Conservation (phyloP, 1,140 invertebrate species). For the Drosophila varians region DNA sequence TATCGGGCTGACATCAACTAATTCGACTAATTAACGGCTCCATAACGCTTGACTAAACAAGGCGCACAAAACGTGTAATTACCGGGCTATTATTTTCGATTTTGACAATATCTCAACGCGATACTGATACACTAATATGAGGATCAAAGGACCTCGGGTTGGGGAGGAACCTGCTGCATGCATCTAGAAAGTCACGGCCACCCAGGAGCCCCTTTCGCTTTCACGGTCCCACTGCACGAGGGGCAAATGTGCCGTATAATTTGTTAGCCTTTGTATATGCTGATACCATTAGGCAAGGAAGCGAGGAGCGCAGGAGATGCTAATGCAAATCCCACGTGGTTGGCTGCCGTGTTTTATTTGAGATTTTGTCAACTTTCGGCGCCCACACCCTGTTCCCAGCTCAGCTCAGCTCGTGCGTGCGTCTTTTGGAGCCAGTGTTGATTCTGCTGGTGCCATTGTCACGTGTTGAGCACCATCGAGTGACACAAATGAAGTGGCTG, state of each 20-base stretch:
- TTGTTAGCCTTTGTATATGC: slow-evolving; percentile 55
- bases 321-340: slow-evolving; percentile 72
- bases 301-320: slow-evolving; percentile 23
- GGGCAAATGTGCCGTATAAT: slow-evolving; percentile 46
- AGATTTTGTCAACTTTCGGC: slow-evolving; percentile 65
- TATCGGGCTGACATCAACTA: slow-evolving; percentile 37
- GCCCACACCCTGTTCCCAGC: slow-evolving; percentile 2
- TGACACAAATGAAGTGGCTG: slow-evolving; percentile 79
- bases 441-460: slow-evolving; percentile 67
- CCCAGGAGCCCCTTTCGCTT: not conserved
- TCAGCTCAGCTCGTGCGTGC: slow-evolving; percentile 12
- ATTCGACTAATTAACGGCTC: slow-evolving; percentile 46
- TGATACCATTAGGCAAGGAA: slow-evolving; percentile 33
- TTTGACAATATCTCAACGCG: no score
- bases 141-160: not conserved
- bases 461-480: slow-evolving; percentile 78
- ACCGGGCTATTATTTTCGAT: slow-evolving; percentile 13
- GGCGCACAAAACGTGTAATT: slow-evolving; percentile 31
- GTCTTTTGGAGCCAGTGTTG: slow-evolving; percentile 44
- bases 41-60: slow-evolving; percentile 40
- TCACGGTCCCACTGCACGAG: slow-evolving; percentile 25
- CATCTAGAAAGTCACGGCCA: not conserved
- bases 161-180: no score
- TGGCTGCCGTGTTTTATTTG: slow-evolving; percentile 57
- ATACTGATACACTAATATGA: no score